These are phyloP conservation scores for Diabrotica undecimpunctata DNA, from an alignment of 1,140 invertebrate species.

Conservation along the genomic window DNA sequence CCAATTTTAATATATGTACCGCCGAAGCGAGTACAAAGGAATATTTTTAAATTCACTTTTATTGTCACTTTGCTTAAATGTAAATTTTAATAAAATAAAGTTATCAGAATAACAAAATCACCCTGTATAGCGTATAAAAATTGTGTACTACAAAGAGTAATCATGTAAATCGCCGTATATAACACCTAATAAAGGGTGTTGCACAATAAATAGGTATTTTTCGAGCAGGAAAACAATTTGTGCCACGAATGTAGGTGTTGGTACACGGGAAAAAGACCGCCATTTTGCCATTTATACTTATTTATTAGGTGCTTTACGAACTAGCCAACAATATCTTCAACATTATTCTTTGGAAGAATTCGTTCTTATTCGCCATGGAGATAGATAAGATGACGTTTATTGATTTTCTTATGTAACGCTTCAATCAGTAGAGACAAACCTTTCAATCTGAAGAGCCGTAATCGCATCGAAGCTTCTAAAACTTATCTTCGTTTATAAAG, in stretches of 20 bases:
- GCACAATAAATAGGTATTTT: slow-evolving; percentile 6
- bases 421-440: too few relatives aligned
- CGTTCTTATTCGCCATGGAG: background rate
- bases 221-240: slow-evolving; percentile 10
- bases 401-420: background rate
- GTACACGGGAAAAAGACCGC: slow-evolving; percentile 3
- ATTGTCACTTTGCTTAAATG: too few relatives aligned
- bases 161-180: slow-evolving; percentile 14
- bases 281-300: background rate
- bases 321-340: background rate
- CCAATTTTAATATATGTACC: too few relatives aligned
- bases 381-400: slow-evolving; percentile 3
- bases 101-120: background rate
- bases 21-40: too few relatives aligned
- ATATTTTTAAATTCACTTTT: too few relatives aligned
- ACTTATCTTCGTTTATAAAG: too few relatives aligned
- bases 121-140: slow-evolving; percentile 1
- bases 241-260: slow-evolving; percentile 6
- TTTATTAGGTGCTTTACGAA: background rate
- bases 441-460: too few relatives aligned
- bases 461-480: too few relatives aligned
- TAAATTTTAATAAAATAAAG: too few relatives aligned
- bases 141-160: slow-evolving; percentile 8
- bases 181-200: slow-evolving; percentile 9
- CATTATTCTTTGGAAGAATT: background rate